Evolutionary conservation across 2,113 vertebrate species (phyloP).

Genomic region (Cichladusa arquata): DNA sequence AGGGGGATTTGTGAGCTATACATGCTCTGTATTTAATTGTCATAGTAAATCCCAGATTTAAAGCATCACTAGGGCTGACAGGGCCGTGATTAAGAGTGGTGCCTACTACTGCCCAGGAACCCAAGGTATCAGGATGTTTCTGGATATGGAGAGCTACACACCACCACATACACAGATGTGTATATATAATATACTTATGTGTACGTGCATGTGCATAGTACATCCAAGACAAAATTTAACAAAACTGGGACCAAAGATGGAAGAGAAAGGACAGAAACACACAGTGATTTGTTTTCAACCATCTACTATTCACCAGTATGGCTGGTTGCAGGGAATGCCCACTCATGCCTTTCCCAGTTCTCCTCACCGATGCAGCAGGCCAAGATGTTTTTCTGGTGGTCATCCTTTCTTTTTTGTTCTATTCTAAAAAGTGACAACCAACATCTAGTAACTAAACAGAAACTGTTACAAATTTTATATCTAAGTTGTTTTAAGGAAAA

Average conservation of each 20-base stretch:
- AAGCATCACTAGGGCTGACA: neutral
- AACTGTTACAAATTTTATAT: neutral
- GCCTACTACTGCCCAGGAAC: neutral
- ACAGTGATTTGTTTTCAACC: neutral
- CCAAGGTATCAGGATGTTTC: neutral
- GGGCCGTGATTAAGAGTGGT: neutral
- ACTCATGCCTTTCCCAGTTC: neutral
- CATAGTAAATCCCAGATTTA: constrained; percentile 27
- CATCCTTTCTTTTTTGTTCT: neutral
- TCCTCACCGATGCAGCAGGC: neutral
- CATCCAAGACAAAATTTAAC: neutral
- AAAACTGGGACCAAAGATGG: neutral
- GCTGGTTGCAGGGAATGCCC: neutral
- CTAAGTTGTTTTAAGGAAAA: neutral
- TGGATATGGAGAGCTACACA: neutral
- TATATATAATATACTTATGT: neutral
- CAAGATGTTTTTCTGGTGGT: neutral
- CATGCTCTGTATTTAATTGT: constrained; percentile 32
- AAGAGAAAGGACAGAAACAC: neutral
- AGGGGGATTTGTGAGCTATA: constrained; percentile 25
- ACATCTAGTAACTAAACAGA: neutral
- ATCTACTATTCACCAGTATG: neutral
- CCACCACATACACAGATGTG: neutral
- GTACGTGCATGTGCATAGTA: neutral
- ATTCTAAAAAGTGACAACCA: neutral